These are phyloP conservation scores for Notocelia uddmanniana DNA, from an alignment of 2,888 invertebrate species.

Conservation along the genomic window DNA sequence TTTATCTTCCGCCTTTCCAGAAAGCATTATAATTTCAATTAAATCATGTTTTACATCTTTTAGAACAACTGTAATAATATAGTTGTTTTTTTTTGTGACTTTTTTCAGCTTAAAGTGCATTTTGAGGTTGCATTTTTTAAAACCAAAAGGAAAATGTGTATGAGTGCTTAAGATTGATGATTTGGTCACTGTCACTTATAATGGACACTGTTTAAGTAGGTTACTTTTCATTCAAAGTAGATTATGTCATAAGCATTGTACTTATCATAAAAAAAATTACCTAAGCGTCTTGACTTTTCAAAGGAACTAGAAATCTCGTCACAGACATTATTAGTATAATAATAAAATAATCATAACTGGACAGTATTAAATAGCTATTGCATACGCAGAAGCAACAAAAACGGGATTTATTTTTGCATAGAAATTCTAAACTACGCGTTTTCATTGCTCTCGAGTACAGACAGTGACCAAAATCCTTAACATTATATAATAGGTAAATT, in stretches of 20 bases:
- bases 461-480: conserved; percentile 15
- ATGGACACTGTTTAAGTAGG: no score
- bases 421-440: no score
- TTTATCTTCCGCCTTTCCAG: no score
- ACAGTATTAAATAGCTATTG: neutral
- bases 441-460: neutral
- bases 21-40: no score
- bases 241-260: neutral
- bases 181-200: conserved; percentile 21
- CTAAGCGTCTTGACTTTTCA: no score
- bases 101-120: neutral
- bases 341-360: neutral
- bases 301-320: neutral
- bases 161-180: neutral
- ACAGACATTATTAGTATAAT: neutral
- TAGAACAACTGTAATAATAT: no score
- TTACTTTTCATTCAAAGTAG: neutral
- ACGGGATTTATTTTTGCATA: no score
- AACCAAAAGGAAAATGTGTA: neutral
- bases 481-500: conserved; percentile 46
- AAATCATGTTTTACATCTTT: no score
- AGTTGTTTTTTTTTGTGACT: no score
- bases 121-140: conserved; percentile 3
- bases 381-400: no score
- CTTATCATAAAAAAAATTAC: no score